Conservation (phyloP, 2,797 vertebrate genomes). For the Etheostoma perlongum region DNA sequence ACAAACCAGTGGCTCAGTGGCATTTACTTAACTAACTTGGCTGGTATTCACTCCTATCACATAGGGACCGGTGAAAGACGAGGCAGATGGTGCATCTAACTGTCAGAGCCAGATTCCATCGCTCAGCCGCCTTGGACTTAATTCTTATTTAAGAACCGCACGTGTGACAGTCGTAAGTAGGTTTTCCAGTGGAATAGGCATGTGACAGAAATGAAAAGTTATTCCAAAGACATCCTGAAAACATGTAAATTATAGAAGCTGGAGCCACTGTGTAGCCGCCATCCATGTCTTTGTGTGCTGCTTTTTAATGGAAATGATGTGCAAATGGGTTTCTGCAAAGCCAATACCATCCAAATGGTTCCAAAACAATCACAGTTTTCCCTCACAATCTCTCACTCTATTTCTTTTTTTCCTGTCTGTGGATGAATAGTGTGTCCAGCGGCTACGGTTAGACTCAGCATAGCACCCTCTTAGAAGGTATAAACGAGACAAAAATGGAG, state of each 20-base stretch:
- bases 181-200: conserved; percentile 63
- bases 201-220: conserved; percentile 63
- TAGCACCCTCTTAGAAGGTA: conserved; percentile 43
- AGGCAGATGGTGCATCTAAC: conserved; percentile 76
- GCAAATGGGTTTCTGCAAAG: conserved; percentile 65
- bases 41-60: conserved; percentile 73
- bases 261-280: conserved; percentile 39
- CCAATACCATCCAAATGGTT: conserved; percentile 58
- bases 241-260: conserved; percentile 59
- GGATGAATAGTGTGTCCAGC: conserved; percentile 42
- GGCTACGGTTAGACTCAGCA: conserved; percentile 41
- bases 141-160: conserved; percentile 57
- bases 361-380: conserved; percentile 59
- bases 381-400: conserved; percentile 50
- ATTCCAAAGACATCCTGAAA: conserved; percentile 53
- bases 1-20: conserved; percentile 62
- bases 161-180: conserved; percentile 49
- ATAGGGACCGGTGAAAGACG: conserved; percentile 52
- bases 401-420: conserved; percentile 29
- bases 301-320: conserved; percentile 79
- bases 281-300: conserved; percentile 67
- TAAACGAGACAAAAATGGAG: conserved; percentile 25
- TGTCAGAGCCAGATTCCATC: conserved; percentile 68
- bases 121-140: conserved; percentile 53
- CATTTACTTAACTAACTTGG: conserved; percentile 74